phyloP scores from a whole-genome alignment of 1,140 invertebrate species.

The Homalodisca vitripennis region DNA sequence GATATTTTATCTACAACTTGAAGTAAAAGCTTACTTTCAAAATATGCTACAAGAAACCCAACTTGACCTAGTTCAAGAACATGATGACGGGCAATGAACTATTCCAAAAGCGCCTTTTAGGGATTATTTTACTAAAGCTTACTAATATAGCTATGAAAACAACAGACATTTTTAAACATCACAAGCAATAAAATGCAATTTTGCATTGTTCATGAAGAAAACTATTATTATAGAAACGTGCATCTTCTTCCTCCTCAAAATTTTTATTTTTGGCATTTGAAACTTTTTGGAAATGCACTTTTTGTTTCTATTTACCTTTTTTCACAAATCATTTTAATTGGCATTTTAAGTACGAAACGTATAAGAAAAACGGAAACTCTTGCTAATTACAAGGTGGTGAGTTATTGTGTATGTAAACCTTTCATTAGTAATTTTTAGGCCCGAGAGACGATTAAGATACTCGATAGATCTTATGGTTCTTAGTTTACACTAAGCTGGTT shows the following conservation, averaged over 20 bases:
- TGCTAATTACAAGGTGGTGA: too few species aligned
- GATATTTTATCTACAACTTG: slow-evolving; percentile 11
- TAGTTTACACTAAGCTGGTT: too few species aligned
- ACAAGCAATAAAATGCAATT: slow-evolving; percentile 4
- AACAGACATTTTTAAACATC: slow-evolving; percentile 17
- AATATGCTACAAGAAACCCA: slow-evolving; percentile 2
- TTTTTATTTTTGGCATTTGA: too few species aligned
- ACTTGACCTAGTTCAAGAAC: neutral
- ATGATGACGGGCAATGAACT: slow-evolving; percentile 6
- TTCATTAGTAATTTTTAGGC: too few species aligned
- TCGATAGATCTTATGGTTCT: too few species aligned
- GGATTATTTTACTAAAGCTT: neutral
- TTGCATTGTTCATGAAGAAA: slow-evolving; percentile 13
- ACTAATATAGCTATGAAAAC: slow-evolving; percentile 11
- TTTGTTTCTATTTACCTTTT: too few species aligned
- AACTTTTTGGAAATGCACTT: too few species aligned
- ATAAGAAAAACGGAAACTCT: too few species aligned
- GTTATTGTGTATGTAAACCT: too few species aligned
- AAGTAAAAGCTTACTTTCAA: slow-evolving; percentile 12
- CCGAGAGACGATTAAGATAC: too few species aligned
- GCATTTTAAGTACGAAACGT: too few species aligned
- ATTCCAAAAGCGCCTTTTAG: slow-evolving; percentile 10
- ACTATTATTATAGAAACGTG: neutral
- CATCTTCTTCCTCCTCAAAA: slow-evolving; percentile 1
- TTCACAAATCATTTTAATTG: too few species aligned